Evolutionary conservation across 2,113 vertebrate species (phyloP).

Genomic region (Oreochromis aureus): DNA sequence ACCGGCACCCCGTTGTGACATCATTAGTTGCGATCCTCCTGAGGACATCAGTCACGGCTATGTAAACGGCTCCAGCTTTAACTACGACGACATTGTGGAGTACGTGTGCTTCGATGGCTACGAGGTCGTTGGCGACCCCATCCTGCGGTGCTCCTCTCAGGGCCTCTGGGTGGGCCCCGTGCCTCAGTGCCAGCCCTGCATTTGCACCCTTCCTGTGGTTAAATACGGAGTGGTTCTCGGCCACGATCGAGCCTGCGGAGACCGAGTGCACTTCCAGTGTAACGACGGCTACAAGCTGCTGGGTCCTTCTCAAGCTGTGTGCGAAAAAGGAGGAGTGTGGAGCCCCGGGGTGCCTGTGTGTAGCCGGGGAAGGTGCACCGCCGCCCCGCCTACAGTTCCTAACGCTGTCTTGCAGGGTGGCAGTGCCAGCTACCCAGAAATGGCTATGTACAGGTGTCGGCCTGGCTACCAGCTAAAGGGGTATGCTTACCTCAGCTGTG

Average conservation of each 20-base stretch:
- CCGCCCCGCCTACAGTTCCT: conserved; percentile 78
- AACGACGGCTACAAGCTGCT: conserved; percentile 81
- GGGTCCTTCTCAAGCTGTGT: conserved; percentile 80
- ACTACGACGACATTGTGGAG: conserved; percentile 76
- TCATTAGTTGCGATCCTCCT: conserved; percentile 82
- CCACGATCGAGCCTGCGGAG: conserved; percentile 79
- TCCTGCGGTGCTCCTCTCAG: conserved; percentile 80
- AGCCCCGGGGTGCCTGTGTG: conserved; percentile 83
- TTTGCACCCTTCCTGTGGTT: conserved; percentile 76
- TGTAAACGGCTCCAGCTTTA: conserved; percentile 85
- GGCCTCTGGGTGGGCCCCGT: conserved; percentile 83
- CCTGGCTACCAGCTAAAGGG: conserved; percentile 80
- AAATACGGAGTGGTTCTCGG: conserved; percentile 74
- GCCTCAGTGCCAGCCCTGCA: conserved; percentile 82
- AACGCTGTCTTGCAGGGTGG: conserved; percentile 82
- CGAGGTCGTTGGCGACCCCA: conserved; percentile 76
- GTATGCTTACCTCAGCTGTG: conserved; percentile 78
- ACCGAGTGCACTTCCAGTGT: conserved; percentile 76
- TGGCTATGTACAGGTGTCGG: conserved; percentile 82
- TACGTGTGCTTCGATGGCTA: conserved; percentile 90
- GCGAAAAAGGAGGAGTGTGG: conserved; percentile 84
- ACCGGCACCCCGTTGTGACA: conserved; percentile 77
- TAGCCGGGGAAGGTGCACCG: conserved; percentile 74
- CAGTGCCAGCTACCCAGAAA: conserved; percentile 70
- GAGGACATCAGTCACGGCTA: conserved; percentile 87